These are phyloP conservation scores for Torymus aiolomorphi DNA, from an alignment of 2,888 invertebrate genomes.

Conservation along the genomic window DNA sequence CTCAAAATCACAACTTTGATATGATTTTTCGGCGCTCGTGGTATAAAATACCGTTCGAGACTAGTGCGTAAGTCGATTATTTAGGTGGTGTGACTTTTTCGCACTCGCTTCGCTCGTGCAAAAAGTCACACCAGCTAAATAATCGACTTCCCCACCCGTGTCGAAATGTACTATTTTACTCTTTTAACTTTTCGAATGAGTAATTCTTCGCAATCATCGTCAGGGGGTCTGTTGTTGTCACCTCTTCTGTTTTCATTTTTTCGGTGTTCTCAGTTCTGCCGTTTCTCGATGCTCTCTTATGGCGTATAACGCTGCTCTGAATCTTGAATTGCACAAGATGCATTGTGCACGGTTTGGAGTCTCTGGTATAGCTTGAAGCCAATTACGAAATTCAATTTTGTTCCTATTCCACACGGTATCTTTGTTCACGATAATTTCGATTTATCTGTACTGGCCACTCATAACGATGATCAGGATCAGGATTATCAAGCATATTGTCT, in stretches of 20 bases:
- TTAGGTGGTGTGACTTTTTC: too few relatives aligned
- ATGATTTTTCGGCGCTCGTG: too few relatives aligned
- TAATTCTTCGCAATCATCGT: constrained; percentile 1
- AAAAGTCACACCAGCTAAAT: too few relatives aligned
- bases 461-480: too few relatives aligned
- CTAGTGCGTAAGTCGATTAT: too few relatives aligned
- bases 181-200: background rate
- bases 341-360: background rate
- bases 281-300: background rate
- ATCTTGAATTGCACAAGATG: background rate
- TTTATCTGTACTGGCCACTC: too few relatives aligned
- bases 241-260: background rate
- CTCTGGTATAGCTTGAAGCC: background rate
- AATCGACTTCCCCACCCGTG: too few relatives aligned
- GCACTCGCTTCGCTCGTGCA: too few relatives aligned
- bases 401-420: background rate
- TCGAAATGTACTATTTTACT: background rate
- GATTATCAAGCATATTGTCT: too few relatives aligned
- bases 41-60: too few relatives aligned
- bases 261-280: too few relatives aligned
- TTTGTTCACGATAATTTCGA: background rate
- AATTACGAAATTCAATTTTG: background rate
- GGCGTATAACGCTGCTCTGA: background rate
- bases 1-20: too few relatives aligned
- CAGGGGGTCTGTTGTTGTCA: background rate